Base-by-base conservation (phyloP, 2,797 vertebrate genomes). In the Otolemur crassicaudatus region DNA sequence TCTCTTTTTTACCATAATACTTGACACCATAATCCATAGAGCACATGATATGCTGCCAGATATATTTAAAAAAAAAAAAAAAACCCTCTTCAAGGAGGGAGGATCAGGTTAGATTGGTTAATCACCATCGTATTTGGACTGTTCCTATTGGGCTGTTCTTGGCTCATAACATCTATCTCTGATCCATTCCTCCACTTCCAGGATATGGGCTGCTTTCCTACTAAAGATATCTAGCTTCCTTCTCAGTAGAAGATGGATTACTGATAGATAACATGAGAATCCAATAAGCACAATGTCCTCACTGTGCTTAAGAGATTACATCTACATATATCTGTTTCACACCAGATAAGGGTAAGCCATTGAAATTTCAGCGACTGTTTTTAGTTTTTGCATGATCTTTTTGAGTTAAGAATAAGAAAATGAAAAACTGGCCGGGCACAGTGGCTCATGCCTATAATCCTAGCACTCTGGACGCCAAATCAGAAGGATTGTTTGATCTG, bases 341-440 rank as follows among this genome's bases (percentile, higher is more conserved):
- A 85, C 12, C 37, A 81, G 37, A 31, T 91, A 80, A 88, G 12
- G 27, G 34, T 90, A 90, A 84, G 10, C 27, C 91, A 17, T 90
- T 84, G 58, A 82, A 37, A 86, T 89, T 60, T 75, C 60, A 69
- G 61, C 86, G n/a, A 8, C 60, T 86, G 19, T 58, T 94, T 94
- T 96, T 77, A 49, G 40, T 90, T 43, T 84, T 95, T 90, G 92
- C 34, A 87, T 80, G 29, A 90, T 92, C 23, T n/a, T 96, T 90
- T 87, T 84, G 46, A 90, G 65, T 88, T 17, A 77, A 90, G 60
- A 96, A 40, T 12, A 81, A 61, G 31, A 85, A 90, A 92, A 58
- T 76, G 40, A 75, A 29, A 77, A 73, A 63, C 25, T 61, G 31
- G 31, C 31, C 0, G 3, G 31, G 65, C 31, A 0, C 0, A 1